Evolutionary conservation across 2,888 invertebrate genomes (phyloP), one percentile per base, ranked within the genome.

Genomic region (Drosophila pullipes): DNA sequence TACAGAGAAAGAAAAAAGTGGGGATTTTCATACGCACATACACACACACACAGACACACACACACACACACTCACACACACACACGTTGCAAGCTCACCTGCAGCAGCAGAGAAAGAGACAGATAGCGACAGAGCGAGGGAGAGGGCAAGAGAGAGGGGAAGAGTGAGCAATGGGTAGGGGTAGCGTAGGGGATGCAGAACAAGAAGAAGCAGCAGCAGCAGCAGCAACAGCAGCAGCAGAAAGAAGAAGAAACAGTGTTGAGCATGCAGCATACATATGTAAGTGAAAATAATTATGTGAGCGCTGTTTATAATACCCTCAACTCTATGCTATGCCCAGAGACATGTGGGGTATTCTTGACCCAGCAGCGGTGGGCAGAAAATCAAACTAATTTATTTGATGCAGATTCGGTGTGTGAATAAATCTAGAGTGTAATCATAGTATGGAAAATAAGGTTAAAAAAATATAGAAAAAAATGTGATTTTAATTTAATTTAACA

Each of bases 201-300:
- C 13, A n/a, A n/a, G 18, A 5, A 18, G 31, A 18, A 33, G 11
- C 0, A 33, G 25, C 25, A 25, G 25, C 25, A 25, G 25, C 25
- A 25, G 35, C 0, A 13, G 16, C 13, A 28, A 16, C 25, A 25
- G 25, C 13, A 47, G n/a, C n/a, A n/a, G n/a, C n/a, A n/a, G n/a
- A n/a, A n/a, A 28, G 13, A 13, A 35, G 47, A 30, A 30, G 25
- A 55, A 18, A 37, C 35, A 35, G n/a, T 35, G 30, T 13, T 39
- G 37, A 3, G 30, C 16, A 30, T 35, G 49, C 35, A 66, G 59
- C 70, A 59, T 59, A 62, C 65, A 47, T 16, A 47, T 25, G 47
- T 25, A 25, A 47, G 52, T 70, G 50, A 58, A 66, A 66, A 76
- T 71, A 30, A 76, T 76, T 52, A 59, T 63, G 71, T 44, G 25